Evolutionary conservation across 2,113 vertebrate species (phyloP).

Genomic region (Brevimyrus niger): DNA sequence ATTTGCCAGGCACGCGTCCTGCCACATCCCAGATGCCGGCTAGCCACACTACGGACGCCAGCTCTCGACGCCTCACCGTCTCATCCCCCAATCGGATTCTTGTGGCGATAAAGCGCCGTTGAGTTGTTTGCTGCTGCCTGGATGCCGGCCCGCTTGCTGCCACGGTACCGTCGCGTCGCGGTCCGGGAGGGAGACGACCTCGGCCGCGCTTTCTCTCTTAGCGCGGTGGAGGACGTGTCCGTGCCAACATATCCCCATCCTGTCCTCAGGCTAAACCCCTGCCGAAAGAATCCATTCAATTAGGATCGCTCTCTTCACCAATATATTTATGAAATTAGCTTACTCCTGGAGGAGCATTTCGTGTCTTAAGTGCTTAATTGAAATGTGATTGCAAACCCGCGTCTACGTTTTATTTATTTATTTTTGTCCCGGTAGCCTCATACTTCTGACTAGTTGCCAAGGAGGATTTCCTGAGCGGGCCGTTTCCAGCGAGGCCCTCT

Average conservation of each 20-base stretch:
- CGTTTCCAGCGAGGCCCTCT: not conserved
- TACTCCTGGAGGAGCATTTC: not conserved
- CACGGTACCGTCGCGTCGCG: not conserved
- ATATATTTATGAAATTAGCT: not conserved
- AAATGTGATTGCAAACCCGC: conserved; percentile 15
- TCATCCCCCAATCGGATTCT: not conserved
- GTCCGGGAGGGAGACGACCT: not conserved
- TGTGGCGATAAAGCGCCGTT: not conserved
- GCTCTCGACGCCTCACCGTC: not conserved
- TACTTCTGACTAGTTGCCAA: conserved; percentile 23
- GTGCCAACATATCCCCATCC: too few species aligned
- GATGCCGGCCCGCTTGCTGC: not conserved
- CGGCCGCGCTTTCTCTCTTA: not conserved
- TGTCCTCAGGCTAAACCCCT: not conserved
- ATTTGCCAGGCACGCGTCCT: not conserved
- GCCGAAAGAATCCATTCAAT: not conserved
- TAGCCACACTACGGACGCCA: too few species aligned
- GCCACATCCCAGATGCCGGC: not conserved
- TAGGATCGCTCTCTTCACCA: not conserved
- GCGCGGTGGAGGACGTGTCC: not conserved
- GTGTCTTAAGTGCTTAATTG: conserved; percentile 13
- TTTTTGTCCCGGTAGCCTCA: conserved; percentile 11
- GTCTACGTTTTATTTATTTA: not conserved
- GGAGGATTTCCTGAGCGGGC: conserved; percentile 18
- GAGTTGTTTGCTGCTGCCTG: not conserved